phyloP scores from a whole-genome alignment of 2,797 vertebrate genomes.

The Leucoraja ocellata region DNA sequence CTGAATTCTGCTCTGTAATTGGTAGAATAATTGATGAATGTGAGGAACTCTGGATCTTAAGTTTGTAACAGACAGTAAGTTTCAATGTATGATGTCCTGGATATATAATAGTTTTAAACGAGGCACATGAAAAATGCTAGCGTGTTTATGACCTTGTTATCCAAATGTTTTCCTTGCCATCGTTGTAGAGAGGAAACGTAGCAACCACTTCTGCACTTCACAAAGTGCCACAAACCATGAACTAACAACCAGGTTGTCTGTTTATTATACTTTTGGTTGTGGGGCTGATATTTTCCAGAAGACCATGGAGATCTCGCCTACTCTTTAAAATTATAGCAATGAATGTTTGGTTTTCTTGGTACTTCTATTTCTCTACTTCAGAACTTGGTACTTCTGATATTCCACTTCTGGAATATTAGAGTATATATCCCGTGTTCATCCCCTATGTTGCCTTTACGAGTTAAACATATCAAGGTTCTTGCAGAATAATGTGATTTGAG shows the following conservation, averaged over 20 bases:
- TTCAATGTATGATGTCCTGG: not conserved
- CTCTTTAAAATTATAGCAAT: too few relatives aligned
- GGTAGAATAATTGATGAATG: not conserved
- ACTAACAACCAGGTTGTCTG: too few relatives aligned
- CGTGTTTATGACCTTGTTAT: not conserved
- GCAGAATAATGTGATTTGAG: not conserved
- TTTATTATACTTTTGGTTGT: too few relatives aligned
- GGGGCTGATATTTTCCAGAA: too few relatives aligned
- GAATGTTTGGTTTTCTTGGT: too few relatives aligned
- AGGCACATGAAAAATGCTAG: not conserved
- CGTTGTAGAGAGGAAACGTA: too few relatives aligned
- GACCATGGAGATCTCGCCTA: too few relatives aligned
- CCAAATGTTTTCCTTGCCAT: too few relatives aligned
- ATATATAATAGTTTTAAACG: not conserved
- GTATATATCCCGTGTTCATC: not conserved
- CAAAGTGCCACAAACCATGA: too few relatives aligned
- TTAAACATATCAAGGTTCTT: not conserved
- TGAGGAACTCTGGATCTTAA: not conserved
- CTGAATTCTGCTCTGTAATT: slow-evolving; percentile 1
- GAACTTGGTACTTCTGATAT: not conserved
- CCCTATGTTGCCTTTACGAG: not conserved
- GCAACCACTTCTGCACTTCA: too few relatives aligned
- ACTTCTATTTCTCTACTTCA: too few relatives aligned
- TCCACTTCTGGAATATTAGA: not conserved
- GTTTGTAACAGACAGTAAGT: not conserved